These are phyloP conservation scores for Anagrus nilaparvatae DNA, from an alignment of 1,140 invertebrate genomes.

Conservation along the genomic window DNA sequence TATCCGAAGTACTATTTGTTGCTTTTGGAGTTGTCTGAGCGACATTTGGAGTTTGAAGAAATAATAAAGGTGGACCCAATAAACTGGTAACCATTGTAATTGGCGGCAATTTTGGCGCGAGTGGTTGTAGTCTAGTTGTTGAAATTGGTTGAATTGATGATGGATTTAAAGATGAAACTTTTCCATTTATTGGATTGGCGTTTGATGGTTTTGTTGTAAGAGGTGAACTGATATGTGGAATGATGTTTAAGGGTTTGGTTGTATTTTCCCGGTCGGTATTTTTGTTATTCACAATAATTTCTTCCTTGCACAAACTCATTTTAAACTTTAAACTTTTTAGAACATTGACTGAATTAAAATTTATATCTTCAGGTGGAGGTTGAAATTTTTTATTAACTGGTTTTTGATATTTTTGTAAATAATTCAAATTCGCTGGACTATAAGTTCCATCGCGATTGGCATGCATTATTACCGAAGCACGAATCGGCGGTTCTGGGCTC, in stretches of 20 bases:
- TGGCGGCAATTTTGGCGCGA: constrained; percentile 34
- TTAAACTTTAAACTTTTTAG: constrained; percentile 68
- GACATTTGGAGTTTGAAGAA: neutral
- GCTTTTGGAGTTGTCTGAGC: constrained; percentile 1
- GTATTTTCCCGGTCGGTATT: constrained; percentile 40
- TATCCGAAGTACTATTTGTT: neutral
- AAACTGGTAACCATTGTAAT: constrained; percentile 30
- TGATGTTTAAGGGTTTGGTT: neutral
- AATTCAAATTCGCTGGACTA: constrained; percentile 39
- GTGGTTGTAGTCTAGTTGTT: constrained; percentile 22
- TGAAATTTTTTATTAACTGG: constrained; percentile 15
- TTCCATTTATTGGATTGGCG: neutral
- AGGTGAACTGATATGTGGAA: no score
- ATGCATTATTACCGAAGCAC: constrained; percentile 65
- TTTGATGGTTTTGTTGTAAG: neutral
- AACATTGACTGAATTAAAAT: constrained; percentile 45
- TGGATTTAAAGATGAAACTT: neutral
- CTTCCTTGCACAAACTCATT: constrained; percentile 56
- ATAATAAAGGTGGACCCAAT: constrained; percentile 13
- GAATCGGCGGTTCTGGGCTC: constrained; percentile 31
- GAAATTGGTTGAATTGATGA: neutral
- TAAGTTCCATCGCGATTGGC: constrained; percentile 66
- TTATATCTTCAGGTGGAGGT: constrained; percentile 6
- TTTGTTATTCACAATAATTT: constrained; percentile 48
- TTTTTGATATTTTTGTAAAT: constrained; percentile 10